Percentiles rank a stretch among this genome's conserved stretches.
Evolutionary conservation across 1,140 invertebrate species (phyloP).

Genomic region (Holcopasites calliopsidis): DNA sequence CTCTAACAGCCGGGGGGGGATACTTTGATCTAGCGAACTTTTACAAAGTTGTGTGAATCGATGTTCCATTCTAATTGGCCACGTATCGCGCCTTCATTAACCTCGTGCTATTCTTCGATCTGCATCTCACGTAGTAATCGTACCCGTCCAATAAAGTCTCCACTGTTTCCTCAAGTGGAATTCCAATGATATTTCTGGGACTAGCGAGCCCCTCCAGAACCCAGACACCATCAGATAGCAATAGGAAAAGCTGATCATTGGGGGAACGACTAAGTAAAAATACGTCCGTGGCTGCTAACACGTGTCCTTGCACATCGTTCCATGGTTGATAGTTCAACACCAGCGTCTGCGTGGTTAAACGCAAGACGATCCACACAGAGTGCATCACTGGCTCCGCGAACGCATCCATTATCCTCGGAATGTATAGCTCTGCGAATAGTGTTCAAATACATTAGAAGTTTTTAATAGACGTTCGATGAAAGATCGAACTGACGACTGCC

Average conservation of each 20-base stretch:
- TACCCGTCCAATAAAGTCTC: constrained; percentile 32
- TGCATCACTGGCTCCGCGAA: constrained; percentile 30
- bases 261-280: constrained; percentile 45
- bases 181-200: constrained; percentile 52
- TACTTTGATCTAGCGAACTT: no score
- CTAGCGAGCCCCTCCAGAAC: constrained; percentile 60
- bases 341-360: constrained; percentile 51
- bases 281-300: constrained; percentile 48
- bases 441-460: not conserved
- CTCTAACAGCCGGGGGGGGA: no score
- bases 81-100: constrained; percentile 51
- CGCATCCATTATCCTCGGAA: constrained; percentile 54
- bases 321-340: constrained; percentile 61
- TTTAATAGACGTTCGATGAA: not conserved
- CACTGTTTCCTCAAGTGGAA: constrained; percentile 52
- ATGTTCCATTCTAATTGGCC: no score
- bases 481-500: not conserved
- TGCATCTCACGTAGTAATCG: constrained; percentile 54
- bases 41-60: no score
- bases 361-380: constrained; percentile 64
- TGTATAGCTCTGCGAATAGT: constrained; percentile 49
- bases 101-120: constrained; percentile 26
- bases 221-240: constrained; percentile 68
- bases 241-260: constrained; percentile 61
- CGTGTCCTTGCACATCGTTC: constrained; percentile 55